Evolutionary conservation across 2,113 vertebrate species (phyloP).

Genomic region (Hippocampus zosterae): DNA sequence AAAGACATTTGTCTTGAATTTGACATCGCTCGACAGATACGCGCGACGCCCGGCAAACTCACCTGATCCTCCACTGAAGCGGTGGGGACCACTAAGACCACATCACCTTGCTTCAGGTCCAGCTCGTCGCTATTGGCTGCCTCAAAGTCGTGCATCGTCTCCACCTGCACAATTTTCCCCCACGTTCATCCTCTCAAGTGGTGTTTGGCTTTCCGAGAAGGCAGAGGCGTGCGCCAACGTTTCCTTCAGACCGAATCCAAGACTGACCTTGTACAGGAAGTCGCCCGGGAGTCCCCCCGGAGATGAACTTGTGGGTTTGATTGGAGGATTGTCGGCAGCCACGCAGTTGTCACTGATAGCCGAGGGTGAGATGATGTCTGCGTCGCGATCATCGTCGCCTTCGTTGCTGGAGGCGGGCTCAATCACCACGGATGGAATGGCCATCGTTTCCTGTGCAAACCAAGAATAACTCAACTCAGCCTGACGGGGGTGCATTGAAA

Average conservation of each 20-base stretch:
- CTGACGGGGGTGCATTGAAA: too few species aligned
- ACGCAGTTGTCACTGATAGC: conserved; percentile 55
- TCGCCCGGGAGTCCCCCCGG: conserved; percentile 70
- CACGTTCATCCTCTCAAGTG: not conserved
- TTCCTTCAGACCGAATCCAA: too few species aligned
- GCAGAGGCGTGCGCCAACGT: not conserved
- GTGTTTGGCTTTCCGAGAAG: not conserved
- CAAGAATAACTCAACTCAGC: too few species aligned
- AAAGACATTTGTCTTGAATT: not conserved
- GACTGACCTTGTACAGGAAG: conserved; percentile 84
- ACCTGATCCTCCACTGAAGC: conserved; percentile 88
- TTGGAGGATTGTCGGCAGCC: conserved; percentile 37
- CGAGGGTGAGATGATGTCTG: conserved; percentile 64
- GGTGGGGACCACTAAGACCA: conserved; percentile 86
- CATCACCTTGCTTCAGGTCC: conserved; percentile 82
- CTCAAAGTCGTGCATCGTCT: conserved; percentile 91
- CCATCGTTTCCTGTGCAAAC: conserved; percentile 77
- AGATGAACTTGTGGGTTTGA: conserved; percentile 53
- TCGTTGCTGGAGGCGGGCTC: conserved; percentile 95
- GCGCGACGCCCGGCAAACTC: conserved; percentile 25
- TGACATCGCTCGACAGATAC: not conserved
- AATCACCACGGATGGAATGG: conserved; percentile 89
- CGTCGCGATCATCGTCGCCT: conserved; percentile 80
- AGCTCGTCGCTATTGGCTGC: conserved; percentile 93
- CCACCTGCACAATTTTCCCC: conserved; percentile 73